These are phyloP conservation scores for Dendrocincla fuliginosa DNA, from an alignment of 2,797 vertebrate genomes.

Conservation along the genomic window DNA sequence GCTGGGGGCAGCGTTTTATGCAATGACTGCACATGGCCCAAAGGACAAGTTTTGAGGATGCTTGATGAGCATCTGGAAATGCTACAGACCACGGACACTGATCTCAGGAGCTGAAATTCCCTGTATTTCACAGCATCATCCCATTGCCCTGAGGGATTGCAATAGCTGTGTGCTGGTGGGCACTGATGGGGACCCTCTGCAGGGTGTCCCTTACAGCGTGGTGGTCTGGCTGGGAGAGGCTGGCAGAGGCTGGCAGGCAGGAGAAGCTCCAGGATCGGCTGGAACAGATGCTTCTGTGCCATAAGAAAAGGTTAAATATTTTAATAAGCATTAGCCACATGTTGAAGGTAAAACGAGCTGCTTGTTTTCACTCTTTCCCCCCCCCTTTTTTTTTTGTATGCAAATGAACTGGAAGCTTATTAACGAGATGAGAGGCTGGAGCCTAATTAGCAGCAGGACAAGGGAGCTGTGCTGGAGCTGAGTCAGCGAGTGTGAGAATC, in stretches of 20 bases:
- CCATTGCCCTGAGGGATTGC: accelerated
- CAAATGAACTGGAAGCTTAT: slow-evolving; percentile 77
- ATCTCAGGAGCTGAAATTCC: not conserved
- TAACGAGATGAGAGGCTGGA: slow-evolving; percentile 74
- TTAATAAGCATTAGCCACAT: slow-evolving; percentile 70
- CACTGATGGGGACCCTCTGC: not conserved
- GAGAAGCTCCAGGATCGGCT: not conserved
- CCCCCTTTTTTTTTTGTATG: slow-evolving; percentile 33
- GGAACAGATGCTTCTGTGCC: slow-evolving; percentile 39
- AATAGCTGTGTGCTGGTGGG: accelerated
- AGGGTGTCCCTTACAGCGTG: not conserved
- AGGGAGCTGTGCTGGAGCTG: slow-evolving; percentile 66
- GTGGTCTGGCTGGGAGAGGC: not conserved
- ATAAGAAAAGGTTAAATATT: slow-evolving; percentile 67
- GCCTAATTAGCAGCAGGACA: slow-evolving; percentile 76
- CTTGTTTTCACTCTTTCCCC: not conserved
- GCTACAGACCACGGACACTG: not conserved
- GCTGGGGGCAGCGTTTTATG: accelerated
- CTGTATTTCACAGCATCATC: not conserved
- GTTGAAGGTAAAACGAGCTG: slow-evolving; percentile 61
- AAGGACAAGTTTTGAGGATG: not conserved
- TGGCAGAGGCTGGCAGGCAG: not conserved
- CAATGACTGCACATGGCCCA: not conserved
- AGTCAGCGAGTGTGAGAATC: slow-evolving; percentile 76
- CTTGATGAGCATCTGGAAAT: not conserved